Percentiles rank a stretch among this genome's conserved stretches.
Evolutionary conservation across 2,113 vertebrate genomes (phyloP).

Genomic region (Tonatia bakeri): DNA sequence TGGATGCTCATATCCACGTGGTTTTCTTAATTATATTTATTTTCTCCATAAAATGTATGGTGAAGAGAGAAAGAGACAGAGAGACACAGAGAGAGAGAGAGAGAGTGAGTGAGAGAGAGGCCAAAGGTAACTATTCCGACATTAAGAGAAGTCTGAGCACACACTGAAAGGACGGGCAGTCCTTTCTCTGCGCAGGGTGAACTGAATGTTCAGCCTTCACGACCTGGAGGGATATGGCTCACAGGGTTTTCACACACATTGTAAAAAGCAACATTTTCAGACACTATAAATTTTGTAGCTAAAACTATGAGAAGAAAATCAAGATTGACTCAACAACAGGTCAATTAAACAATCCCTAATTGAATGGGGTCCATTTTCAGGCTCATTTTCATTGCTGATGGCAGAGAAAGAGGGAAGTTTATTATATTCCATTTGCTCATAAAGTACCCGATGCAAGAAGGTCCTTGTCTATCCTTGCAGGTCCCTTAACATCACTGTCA

Average conservation of each 20-base stretch:
- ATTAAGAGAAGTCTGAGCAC: not conserved
- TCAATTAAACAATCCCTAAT: conserved; percentile 15
- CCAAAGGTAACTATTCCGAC: not conserved
- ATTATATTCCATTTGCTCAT: not conserved
- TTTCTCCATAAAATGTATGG: not conserved
- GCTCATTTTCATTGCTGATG: not conserved
- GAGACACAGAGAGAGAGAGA: not conserved
- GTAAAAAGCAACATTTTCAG: conserved; percentile 38
- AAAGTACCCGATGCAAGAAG: not conserved
- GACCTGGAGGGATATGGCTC: not conserved
- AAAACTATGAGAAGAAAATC: conserved; percentile 39
- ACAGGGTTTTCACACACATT: not conserved
- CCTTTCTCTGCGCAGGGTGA: not conserved
- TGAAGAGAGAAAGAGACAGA: not conserved
- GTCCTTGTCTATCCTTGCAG: not conserved
- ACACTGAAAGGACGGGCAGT: not conserved
- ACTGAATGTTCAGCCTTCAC: not conserved
- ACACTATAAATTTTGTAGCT: not conserved
- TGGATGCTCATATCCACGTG: conserved; percentile 16
- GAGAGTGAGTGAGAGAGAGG: too few species aligned
- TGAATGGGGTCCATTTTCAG: not conserved
- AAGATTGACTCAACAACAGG: not conserved
- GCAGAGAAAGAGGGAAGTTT: not conserved
- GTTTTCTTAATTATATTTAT: conserved; percentile 31
- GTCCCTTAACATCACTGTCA: conserved; percentile 14